A percentile compares a stretch with the other conserved stretches of the same genome.
Evolutionary conservation across 2,888 invertebrate genomes (phyloP).

Genomic region (Lepidocyrtinus sp.): DNA sequence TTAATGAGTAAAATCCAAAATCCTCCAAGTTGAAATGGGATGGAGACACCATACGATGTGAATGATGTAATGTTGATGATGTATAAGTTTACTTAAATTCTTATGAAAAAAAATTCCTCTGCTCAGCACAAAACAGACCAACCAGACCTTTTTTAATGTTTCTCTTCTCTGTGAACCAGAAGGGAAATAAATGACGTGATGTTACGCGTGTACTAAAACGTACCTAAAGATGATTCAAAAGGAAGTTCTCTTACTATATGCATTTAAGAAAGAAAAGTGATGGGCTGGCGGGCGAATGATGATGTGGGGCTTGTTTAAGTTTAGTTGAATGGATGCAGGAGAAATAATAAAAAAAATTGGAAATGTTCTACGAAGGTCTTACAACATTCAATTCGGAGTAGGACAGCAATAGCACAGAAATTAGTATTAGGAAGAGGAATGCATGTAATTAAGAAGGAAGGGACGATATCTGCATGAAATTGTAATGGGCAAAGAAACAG

Average conservation of each 20-base stretch:
- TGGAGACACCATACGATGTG: too few relatives aligned
- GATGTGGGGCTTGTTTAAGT: background rate
- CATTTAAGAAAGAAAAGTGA: background rate
- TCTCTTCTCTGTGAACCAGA: background rate
- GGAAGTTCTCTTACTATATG: background rate
- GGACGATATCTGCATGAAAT: too few relatives aligned
- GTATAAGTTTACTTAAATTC: too few relatives aligned
- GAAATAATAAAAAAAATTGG: too few relatives aligned
- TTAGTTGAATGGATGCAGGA: background rate
- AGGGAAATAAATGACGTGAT: background rate
- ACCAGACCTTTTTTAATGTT: background rate
- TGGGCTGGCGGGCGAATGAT: background rate
- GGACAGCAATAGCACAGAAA: background rate
- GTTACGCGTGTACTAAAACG: background rate
- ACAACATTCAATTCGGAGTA: background rate
- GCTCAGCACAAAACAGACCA: background rate
- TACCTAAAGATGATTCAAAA: background rate
- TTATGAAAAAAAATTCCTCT: too few relatives aligned
- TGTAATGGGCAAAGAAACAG: too few relatives aligned
- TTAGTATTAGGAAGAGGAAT: constrained; percentile 2
- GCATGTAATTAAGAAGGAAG: too few relatives aligned
- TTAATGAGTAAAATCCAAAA: too few relatives aligned
- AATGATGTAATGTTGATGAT: too few relatives aligned
- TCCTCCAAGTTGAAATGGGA: too few relatives aligned
- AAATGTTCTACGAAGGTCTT: background rate